Evolutionary conservation across 2,113 vertebrate genomes (phyloP), one percentile per base, ranked within the genome.

Genomic region (Dissostichus mawsoni): DNA sequence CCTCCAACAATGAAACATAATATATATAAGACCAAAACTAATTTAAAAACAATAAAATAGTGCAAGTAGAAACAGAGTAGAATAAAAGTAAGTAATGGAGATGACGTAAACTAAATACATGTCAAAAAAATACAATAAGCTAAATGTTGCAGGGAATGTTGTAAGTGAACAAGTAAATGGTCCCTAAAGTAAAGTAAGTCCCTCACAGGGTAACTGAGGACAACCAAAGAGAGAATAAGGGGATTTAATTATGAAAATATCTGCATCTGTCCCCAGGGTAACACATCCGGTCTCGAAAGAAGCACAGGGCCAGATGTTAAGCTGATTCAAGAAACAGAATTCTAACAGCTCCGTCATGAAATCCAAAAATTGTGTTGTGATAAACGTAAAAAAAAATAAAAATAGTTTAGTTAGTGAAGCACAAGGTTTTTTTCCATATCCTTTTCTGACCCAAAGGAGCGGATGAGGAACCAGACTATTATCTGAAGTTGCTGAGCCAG

Each of bases 281-380:
- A 66, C 68, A 78, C 69, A 70, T 80, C 85, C 29, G 48, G 72
- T 78, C 73, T 79, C 58, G 71, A 1, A 29, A n/a, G 1, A 29
- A 59, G 66, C 73, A 56, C 44, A 51, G 20, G 71, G 64, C 81
- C 87, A 90, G 86, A 91, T 90, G 87, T 85, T 65, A 23, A 70
- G 73, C 74, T 16, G 5, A 75, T 29, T 36, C 45, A 33, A 4
- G 7, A 61, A 58, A 62, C 55, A 76, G 58, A 83, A 41, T 52
- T 50, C 29, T 2, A 36, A 57, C 18, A 63, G 29, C 9, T 77
- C 7, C 18, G 20, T 59, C 8, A 8, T 25, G 36, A 59, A 65
- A 67, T 50, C 12, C 50, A 50, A 25, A 33, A 73, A 47, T 41
- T 56, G 11, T 62, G n/a, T 18, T 23, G 4, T 17, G 33, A 57